phyloP scores from a whole-genome alignment of 2,888 invertebrate genomes.

The Caenorhabditis sinica region DNA sequence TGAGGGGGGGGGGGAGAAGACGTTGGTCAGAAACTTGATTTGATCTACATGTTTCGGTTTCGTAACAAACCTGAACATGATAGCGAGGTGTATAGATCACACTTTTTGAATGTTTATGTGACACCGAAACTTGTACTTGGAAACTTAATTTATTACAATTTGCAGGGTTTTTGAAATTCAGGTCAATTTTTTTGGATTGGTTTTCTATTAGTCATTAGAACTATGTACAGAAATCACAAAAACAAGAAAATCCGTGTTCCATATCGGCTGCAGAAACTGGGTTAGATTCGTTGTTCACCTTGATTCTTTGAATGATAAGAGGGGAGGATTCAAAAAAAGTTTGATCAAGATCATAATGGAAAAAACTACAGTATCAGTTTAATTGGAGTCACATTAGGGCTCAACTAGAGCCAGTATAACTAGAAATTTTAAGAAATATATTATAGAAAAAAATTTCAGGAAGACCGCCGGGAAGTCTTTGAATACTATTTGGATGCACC shows the following conservation, averaged over 20 bases:
- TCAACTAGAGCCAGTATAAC: too few relatives aligned
- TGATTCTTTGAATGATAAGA: background rate
- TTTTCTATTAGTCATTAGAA: background rate
- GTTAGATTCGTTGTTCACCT: background rate
- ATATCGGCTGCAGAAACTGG: background rate
- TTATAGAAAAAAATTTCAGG: constrained; percentile 38
- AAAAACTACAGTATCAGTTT: too few relatives aligned
- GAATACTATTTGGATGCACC: constrained; percentile 30
- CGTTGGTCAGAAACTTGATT: constrained; percentile 33
- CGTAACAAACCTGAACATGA: constrained; percentile 23
- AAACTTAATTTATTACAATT: too few relatives aligned
- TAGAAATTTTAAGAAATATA: too few relatives aligned
- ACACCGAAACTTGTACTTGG: background rate
- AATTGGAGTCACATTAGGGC: too few relatives aligned
- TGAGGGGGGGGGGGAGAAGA: background rate
- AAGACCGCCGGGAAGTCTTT: constrained; percentile 57
- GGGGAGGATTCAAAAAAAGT: background rate
- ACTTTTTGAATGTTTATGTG: background rate
- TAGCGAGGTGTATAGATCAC: background rate
- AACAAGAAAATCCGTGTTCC: background rate
- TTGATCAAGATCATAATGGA: too few relatives aligned
- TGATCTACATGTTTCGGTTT: constrained; percentile 24
- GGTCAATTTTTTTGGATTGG: too few relatives aligned
- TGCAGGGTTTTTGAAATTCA: background rate
- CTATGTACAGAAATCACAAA: background rate